Evolutionary conservation across 2,888 invertebrate genomes (phyloP), one percentile per base, ranked within the genome.

Genomic region (Odontomyia ornata): DNA sequence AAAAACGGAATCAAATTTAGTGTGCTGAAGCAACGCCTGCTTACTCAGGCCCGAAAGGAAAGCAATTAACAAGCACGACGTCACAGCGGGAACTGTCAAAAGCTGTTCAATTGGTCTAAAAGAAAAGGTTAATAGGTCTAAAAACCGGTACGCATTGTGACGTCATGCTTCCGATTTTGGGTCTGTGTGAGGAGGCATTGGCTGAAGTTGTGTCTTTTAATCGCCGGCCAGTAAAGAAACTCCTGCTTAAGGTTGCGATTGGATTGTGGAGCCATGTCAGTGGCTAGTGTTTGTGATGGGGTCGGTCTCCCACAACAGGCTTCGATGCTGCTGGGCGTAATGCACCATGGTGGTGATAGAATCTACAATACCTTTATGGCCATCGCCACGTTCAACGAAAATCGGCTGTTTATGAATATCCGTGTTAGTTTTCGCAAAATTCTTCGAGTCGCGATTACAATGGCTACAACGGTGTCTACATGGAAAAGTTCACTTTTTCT

Each of bases 361-460:
- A 30, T 21, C 47, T 69, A 25, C 69, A 69, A 69, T 47, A 46
- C 69, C 69, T 69, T 47, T 47, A 69, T 46, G 46, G 47, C 27
- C 46, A 23, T 25, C 47, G 69, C 69, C 69, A 69, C 69, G 69
- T 47, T 47, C 47, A 46, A 47, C 46, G 46, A 25, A 69, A 69
- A 47, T 46, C 13, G 5, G 69, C 15, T 9, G 43, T n/a, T 30
- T n/a, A 56, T 71, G 47, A 11, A 21, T 21, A 27, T 57, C 30
- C 30, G 52, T 73, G 73, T 60, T 36, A n/a, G 57, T 60, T 73
- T 73, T 60, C 72, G 72, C 28, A 52, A 52, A 69, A 13, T n/a
- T 36, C 47, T 25, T 69, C 43, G n/a, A 18, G 65, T 27, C n/a
- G 65, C 36, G 25, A n/a, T 47, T 18, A n/a, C 27, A 25, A 18